Evolutionary conservation across 23 tunicate genomes (phyloP).

Genomic region (Oikopleura albicans): DNA sequence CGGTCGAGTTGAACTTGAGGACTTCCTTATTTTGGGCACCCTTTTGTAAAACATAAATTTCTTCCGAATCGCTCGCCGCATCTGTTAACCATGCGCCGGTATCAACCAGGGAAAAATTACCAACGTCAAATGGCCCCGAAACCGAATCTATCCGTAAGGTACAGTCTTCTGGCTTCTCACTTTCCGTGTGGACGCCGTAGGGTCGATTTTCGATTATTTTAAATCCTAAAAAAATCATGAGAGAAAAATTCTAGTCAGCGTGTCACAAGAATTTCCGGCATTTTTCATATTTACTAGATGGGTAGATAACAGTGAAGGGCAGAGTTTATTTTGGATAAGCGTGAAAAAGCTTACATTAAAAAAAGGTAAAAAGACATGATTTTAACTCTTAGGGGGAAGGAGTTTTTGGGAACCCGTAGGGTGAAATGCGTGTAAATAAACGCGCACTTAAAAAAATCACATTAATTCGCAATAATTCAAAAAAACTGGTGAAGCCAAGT

Average conservation of each 20-base stretch:
- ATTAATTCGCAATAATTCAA: too few relatives aligned
- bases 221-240: too few relatives aligned
- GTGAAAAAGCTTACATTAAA: background rate
- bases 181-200: background rate
- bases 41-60: background rate
- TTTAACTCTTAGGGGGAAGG: too few relatives aligned
- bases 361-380: background rate
- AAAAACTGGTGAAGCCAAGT: too few relatives aligned
- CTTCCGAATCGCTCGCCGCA: background rate
- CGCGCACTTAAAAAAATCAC: too few relatives aligned
- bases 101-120: background rate
- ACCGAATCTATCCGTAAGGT: background rate
- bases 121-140: background rate
- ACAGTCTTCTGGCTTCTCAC: background rate
- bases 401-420: too few relatives aligned
- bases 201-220: conserved; percentile 6
- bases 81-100: background rate
- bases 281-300: too few relatives aligned
- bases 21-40: background rate
- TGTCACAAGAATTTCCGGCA: too few relatives aligned
- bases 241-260: too few relatives aligned
- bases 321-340: background rate
- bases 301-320: too few relatives aligned
- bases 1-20: conserved; percentile 14
- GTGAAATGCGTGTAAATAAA: too few relatives aligned